phyloP scores from a whole-genome alignment of 2,797 vertebrate genomes.

The Catamblyrhynchus diadema region DNA sequence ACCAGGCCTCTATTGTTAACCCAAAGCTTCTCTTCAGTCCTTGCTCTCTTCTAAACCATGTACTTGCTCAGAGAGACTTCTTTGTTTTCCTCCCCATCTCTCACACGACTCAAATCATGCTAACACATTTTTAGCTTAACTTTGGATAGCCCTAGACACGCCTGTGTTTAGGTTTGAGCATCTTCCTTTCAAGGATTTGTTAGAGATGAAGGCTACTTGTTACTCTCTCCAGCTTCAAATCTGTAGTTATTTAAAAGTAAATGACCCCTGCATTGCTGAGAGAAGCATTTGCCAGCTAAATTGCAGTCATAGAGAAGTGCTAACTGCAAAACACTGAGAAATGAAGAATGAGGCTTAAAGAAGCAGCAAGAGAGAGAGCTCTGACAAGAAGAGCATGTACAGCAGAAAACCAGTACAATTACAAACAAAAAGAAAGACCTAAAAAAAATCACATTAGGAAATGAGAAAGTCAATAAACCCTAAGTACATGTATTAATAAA shows the following conservation, averaged over 20 bases:
- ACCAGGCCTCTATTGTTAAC: constrained; percentile 18
- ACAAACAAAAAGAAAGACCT: not conserved
- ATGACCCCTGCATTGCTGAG: not conserved
- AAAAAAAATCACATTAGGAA: not conserved
- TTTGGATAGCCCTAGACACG: not conserved
- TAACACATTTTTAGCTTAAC: not conserved
- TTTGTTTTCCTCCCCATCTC: not conserved
- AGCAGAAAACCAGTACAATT: not conserved
- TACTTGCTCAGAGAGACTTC: not conserved
- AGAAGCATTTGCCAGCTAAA: not conserved
- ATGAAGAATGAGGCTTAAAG: not conserved
- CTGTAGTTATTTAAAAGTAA: not conserved
- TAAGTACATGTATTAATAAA: not conserved
- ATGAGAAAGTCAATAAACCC: not conserved
- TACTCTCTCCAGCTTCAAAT: not conserved
- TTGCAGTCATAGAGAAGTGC: not conserved
- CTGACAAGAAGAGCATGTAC: not conserved
- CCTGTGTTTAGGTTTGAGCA: not conserved
- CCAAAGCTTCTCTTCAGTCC: not conserved
- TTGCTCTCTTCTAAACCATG: not conserved
- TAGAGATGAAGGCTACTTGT: not conserved
- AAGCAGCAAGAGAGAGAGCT: not conserved
- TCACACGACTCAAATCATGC: not conserved
- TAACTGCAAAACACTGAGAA: not conserved
- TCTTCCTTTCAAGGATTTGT: not conserved